Evolutionary conservation across 2,888 invertebrate genomes (phyloP), one percentile per base, ranked within the genome.

Genomic region (Synanthedon andrenaeformis): DNA sequence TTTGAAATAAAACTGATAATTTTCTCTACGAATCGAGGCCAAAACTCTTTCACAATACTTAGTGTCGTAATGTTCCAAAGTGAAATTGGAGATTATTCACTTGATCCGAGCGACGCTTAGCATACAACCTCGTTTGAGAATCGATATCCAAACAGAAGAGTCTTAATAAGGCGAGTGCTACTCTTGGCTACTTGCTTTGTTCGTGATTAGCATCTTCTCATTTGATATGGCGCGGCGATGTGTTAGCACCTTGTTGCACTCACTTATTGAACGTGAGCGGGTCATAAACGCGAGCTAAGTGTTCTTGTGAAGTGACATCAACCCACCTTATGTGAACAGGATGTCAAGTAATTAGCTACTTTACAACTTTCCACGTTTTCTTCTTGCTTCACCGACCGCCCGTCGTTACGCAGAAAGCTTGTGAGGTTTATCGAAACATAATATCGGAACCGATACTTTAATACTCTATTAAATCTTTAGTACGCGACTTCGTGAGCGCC

Each of bases 131-230:
- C 45, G 45, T 45, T 14, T 35, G 35, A 35, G 35, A 35, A 35
- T 35, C 35, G 35, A 35, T 35, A 35, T 17, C 49, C 49, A 49
- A 49, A 49, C 49, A 49, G 12, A 13, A 45, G 49, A 19, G 12
- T 49, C 49, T 49, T 49, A 12, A 23, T 19, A 23, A 17, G 49
- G 49, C 49, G 23, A 56, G 51, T 49, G 49, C 49, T 49, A 28
- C 35, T 8, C 55, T 49, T 57, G 61, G 58, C 62, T 66, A 69
- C 72, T 75, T 63, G 67, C 75, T 72, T 76, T 74, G 72, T 64
- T 56, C 58, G 58, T 72, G 67, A 77, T 77, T 76, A 77, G 76
- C 76, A 65, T 67, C 64, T 62, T 61, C 70, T 72, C 68, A 69
- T 76, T 74, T 65, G 59, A 62, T 57, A 55, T 53, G 58, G 60